Evolutionary conservation across 1,140 invertebrate species (phyloP).

Genomic region (Coptotermes formosanus): DNA sequence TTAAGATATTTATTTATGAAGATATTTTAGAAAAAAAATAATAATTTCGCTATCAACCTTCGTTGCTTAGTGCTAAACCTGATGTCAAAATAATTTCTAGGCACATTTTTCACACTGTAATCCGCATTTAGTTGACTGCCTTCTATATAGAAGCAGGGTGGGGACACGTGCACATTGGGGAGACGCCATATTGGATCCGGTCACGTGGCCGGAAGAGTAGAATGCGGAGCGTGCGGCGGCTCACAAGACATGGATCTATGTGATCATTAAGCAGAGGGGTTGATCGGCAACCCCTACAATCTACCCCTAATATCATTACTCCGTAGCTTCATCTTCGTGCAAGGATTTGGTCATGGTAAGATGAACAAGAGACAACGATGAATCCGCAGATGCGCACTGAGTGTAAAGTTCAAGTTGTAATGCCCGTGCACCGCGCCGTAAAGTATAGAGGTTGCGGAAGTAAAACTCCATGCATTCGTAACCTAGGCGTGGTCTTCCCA

Average conservation of each 20-base stretch:
- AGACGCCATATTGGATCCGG: slow-evolving; percentile 13
- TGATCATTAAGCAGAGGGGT: neutral
- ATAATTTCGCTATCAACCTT: neutral
- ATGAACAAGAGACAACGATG: neutral
- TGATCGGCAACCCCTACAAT: neutral
- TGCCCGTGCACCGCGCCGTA: too few species aligned
- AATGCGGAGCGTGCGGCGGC: neutral
- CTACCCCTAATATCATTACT: neutral
- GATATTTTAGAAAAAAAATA: neutral
- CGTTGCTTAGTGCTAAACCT: neutral
- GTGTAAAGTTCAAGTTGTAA: neutral
- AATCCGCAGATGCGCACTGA: neutral
- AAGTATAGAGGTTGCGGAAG: too few species aligned
- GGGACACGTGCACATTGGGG: neutral
- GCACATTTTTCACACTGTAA: neutral
- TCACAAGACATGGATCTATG: slow-evolving; percentile 15
- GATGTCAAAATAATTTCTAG: neutral
- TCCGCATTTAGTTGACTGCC: neutral
- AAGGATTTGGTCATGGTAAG: slow-evolving; percentile 11
- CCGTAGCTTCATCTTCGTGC: neutral
- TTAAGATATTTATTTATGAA: too few species aligned
- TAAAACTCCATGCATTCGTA: too few species aligned
- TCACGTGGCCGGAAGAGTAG: slow-evolving; percentile 6
- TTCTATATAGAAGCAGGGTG: neutral
- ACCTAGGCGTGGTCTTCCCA: too few species aligned